Evolutionary conservation across 2,888 invertebrate genomes (phyloP), one percentile per base, ranked within the genome.

Genomic region (Aleiodes alternator): DNA sequence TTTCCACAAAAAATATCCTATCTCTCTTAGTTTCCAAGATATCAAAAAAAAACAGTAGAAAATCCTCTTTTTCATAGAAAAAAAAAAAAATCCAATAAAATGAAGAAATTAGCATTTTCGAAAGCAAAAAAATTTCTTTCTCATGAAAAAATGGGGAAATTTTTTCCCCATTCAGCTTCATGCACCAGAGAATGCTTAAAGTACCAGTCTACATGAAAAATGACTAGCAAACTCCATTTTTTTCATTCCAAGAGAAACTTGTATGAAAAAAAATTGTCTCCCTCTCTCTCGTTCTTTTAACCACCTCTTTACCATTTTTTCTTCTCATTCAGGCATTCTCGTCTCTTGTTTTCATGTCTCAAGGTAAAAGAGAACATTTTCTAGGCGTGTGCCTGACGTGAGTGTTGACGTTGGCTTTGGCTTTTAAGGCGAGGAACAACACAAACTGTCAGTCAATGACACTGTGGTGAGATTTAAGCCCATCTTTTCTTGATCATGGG

Each of bases 371-470:
- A 64, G 6, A 14, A 64, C 8, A 48, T 3, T 14, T 23, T 43
- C 48, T 48, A 48, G 48, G 64, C 16, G 55, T 55, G 43, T 29
- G 48, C 64, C 64, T 64, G 61, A 38, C 38, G 61, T 16, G 23
- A 43, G 23, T 38, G 14, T 34, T 14, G 64, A 23, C 16, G 64
- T 9, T 43, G 55, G 14, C 34, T 34, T 23, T 43, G 61, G 61
- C 61, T 61, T 61, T 61, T 23, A 61, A 38, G 38, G 38, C 38
- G 61, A 61, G 61, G 38, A 43, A 61, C 38, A 43, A 43, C 43
- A 43, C 9, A 61, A 61, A 61, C 61, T 61, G 61, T 61, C 61
- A 61, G 61, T 61, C 61, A 61, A 61, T 38, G 43, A 64, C 43
- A 43, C 64, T 64, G 64, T 9, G 43, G 64, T 64, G 12, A 43